Evolutionary conservation across 2,888 invertebrate species (phyloP).

Genomic region (Euplagia quadripunctaria): DNA sequence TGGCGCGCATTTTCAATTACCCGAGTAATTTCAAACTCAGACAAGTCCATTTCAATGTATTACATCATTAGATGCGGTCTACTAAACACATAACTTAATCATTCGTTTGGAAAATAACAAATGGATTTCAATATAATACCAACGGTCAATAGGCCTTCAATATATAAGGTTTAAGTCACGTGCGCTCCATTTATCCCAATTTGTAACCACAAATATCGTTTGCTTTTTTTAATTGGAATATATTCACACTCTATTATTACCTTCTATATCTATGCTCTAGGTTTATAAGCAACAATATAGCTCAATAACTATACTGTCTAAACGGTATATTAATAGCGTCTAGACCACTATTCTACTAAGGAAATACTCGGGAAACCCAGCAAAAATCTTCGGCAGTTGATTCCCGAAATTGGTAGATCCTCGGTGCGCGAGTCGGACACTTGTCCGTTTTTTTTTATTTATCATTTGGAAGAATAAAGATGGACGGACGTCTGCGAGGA

Average conservation of each 20-base stretch:
- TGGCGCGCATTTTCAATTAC: constrained; percentile 21
- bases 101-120: constrained; percentile 27
- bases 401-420: too few relatives aligned
- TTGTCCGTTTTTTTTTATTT: background rate
- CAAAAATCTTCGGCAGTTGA: too few relatives aligned
- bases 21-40: constrained; percentile 25
- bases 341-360: too few relatives aligned
- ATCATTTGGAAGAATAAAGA: background rate
- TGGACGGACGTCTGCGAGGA: background rate
- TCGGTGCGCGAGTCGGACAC: too few relatives aligned
- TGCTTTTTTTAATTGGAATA: background rate
- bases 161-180: background rate
- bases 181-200: background rate
- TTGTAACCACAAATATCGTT: background rate
- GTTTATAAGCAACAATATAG: too few relatives aligned
- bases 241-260: too few relatives aligned
- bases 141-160: background rate
- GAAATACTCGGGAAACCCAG: too few relatives aligned
- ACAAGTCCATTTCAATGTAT: constrained; percentile 27
- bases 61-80: constrained; percentile 26
- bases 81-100: constrained; percentile 11
- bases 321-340: too few relatives aligned
- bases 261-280: too few relatives aligned
- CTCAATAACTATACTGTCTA: too few relatives aligned
- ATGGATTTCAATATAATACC: constrained; percentile 5